phyloP scores from a whole-genome alignment of 2,797 vertebrate species.

The Galago senegalensis region DNA sequence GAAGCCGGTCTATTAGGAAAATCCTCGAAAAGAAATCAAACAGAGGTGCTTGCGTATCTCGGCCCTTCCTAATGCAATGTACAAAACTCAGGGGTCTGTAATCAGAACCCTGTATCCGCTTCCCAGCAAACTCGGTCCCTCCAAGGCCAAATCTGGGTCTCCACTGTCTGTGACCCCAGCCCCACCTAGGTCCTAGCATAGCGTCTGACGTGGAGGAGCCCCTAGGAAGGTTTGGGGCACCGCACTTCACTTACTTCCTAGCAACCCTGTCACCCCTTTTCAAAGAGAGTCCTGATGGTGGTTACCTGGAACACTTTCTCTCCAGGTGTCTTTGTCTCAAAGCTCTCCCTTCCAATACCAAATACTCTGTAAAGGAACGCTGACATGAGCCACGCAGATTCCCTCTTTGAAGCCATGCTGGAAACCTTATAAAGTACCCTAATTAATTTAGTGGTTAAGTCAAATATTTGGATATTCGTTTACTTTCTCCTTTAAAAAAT shows the following conservation, averaged over 20 bases:
- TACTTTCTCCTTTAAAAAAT: conserved; percentile 44
- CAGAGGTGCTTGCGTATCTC: background rate
- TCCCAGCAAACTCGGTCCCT: background rate
- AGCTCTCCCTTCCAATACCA: background rate
- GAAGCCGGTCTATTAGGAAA: background rate
- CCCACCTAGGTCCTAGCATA: background rate
- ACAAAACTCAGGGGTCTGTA: background rate
- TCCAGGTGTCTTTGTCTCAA: conserved; percentile 26
- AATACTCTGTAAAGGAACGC: background rate
- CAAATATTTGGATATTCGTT: conserved; percentile 51
- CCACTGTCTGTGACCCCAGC: background rate
- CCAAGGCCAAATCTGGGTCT: background rate
- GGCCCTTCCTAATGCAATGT: background rate
- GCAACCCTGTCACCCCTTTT: background rate
- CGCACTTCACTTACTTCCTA: background rate
- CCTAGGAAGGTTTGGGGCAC: background rate
- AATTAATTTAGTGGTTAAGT: conserved; percentile 56
- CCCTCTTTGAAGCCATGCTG: background rate
- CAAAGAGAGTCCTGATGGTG: background rate
- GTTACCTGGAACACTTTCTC: background rate
- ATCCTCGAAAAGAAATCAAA: conserved; percentile 8
- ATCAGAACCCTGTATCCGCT: background rate
- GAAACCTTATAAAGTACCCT: conserved; percentile 54
- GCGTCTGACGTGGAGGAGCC: background rate
- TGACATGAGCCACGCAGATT: background rate